Percentiles rank a stretch among this genome's conserved stretches.
Conservation (phyloP, 2,797 vertebrate species). For the Pterois miles region DNA sequence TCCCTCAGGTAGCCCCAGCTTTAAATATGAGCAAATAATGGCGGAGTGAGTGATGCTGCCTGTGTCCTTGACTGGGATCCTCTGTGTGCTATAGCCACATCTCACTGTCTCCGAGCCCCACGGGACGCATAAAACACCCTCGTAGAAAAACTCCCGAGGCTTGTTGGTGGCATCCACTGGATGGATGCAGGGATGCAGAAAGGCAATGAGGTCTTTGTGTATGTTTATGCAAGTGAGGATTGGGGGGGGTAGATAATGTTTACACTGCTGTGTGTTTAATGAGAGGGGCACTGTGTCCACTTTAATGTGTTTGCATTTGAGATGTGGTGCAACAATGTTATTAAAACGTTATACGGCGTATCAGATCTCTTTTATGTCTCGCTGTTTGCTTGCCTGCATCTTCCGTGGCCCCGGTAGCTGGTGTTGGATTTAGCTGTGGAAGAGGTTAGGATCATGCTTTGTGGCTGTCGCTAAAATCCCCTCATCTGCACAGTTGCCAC, state of each 20-base stretch:
- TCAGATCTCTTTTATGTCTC: slow-evolving; percentile 63
- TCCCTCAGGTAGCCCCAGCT: slow-evolving; percentile 77
- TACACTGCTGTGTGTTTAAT: slow-evolving; percentile 69
- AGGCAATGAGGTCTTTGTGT: slow-evolving; percentile 63
- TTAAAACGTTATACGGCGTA: slow-evolving; percentile 56
- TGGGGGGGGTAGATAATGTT: slow-evolving; percentile 51
- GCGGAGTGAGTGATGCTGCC: slow-evolving; percentile 79
- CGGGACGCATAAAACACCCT: slow-evolving; percentile 76
- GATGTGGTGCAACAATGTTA: slow-evolving; percentile 66
- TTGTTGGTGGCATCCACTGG: slow-evolving; percentile 65
- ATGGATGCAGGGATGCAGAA: slow-evolving; percentile 63
- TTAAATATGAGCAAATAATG: slow-evolving; percentile 83
- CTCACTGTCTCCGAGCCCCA: slow-evolving; percentile 71
- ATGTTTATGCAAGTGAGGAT: slow-evolving; percentile 56
- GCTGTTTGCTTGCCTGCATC: slow-evolving; percentile 48
- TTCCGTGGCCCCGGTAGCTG: slow-evolving; percentile 30
- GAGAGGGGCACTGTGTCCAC: slow-evolving; percentile 62
- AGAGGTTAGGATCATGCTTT: slow-evolving; percentile 42
- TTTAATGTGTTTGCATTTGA: slow-evolving; percentile 73
- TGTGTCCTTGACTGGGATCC: slow-evolving; percentile 82
- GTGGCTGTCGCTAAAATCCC: slow-evolving; percentile 54
- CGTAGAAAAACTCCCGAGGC: slow-evolving; percentile 72
- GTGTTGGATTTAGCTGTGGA: slow-evolving; percentile 30
- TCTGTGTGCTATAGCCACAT: slow-evolving; percentile 78
- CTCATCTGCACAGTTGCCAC: slow-evolving; percentile 41